Evolutionary conservation across 2,888 invertebrate genomes (phyloP).

Genomic region (Piscicola geometra): DNA sequence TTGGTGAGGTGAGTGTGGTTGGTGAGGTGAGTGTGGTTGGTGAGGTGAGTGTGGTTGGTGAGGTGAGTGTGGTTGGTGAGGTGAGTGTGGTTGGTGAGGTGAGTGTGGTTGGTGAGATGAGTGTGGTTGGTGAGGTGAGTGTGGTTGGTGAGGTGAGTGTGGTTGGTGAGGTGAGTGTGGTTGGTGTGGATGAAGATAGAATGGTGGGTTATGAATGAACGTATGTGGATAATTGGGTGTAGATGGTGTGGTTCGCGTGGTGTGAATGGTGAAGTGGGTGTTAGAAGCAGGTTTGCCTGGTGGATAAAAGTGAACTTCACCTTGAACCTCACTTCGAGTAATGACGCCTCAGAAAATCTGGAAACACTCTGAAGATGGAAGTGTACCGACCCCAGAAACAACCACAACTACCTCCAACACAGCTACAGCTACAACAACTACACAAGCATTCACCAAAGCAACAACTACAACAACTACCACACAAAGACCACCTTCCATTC

Average conservation of each 20-base stretch:
- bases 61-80: neutral
- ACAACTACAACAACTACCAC: conserved; percentile 13
- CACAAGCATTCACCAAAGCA: neutral
- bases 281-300: too few relatives aligned
- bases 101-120: conserved; percentile 23
- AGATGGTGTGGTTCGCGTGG: too few relatives aligned
- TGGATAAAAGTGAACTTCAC: too few relatives aligned
- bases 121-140: conserved; percentile 4
- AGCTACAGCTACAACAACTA: conserved; percentile 9
- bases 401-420: neutral
- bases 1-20: conserved; percentile 27
- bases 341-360: conserved; percentile 27
- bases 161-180: too few relatives aligned
- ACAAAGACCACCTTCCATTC: neutral
- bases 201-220: too few relatives aligned
- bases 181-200: too few relatives aligned
- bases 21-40: conserved; percentile 19
- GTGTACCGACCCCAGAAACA: conserved; percentile 14
- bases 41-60: conserved; percentile 20
- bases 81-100: conserved; percentile 15
- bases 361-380: conserved; percentile 9
- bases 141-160: too few relatives aligned
- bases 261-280: too few relatives aligned
- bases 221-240: too few relatives aligned
- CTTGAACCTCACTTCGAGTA: too few relatives aligned